Evolutionary conservation across 2,113 vertebrate species (phyloP), one percentile per base, ranked within the genome.

Genomic region (Xiphophorus maculatus): DNA sequence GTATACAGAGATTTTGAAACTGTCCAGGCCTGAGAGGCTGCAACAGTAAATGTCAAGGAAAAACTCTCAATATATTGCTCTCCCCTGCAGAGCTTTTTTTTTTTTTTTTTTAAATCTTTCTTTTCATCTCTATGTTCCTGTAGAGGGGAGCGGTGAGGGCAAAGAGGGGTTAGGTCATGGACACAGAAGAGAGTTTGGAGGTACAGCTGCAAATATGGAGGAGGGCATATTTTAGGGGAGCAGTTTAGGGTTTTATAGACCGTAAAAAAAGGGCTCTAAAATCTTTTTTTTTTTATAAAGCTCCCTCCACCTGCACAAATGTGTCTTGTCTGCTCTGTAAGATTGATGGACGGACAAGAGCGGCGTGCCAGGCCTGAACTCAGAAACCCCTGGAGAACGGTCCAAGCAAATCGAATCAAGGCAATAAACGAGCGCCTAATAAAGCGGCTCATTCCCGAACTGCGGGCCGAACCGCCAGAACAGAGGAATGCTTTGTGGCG

Each of bases 21-120:
- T 83, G 35, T 87, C 81, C 89, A 88, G 87, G 61, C 5, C 80
- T 79, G 61, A 15, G 51, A 82, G 80, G 74, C 74, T 65, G 67
- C 30, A 83, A 82, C 72, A 66, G 63, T 88, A 86, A 87, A 91
- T 69, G 77, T 90, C 84, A 90, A 74, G 51, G 74, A 66, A 76
- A 37, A 83, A 73, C 63, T 69, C 67, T 61, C 78, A 77, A 78
- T 74, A 84, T 84, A 85, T 79, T 66, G 77, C 68, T 74, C 81
- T 85, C 72, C 72, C 75, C 84, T 73, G 79, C 76, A 30, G 68
- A 84, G 75, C 58, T 66, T 77, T 84, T 85, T 76, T 15, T 11
- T 37, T 11, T 35, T 33, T 8, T 33, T 35, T 37, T 37, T 37
- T 11, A 11, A 37, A 85, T 90, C 81, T 86, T 48, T 66, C 80